These are phyloP conservation scores for Sturmia bella DNA, from an alignment of 2,888 invertebrate species.

Conservation along the genomic window DNA sequence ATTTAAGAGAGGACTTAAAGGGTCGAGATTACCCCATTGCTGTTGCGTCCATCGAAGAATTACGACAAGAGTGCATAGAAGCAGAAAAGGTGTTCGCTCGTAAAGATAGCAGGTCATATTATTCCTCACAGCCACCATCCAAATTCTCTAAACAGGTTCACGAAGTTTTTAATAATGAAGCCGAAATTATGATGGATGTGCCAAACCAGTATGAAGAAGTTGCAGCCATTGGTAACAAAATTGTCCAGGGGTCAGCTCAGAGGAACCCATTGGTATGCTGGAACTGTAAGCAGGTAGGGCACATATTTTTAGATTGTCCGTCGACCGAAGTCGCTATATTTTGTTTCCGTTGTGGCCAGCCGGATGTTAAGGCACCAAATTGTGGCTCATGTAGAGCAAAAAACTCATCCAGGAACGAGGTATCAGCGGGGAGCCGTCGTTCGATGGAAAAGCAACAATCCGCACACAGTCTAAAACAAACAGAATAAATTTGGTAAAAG, in stretches of 20 bases:
- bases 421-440: conserved; percentile 4
- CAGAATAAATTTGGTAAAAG: neutral
- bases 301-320: conserved; percentile 40
- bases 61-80: conserved; percentile 27
- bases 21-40: conserved; percentile 6
- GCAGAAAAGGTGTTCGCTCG: neutral
- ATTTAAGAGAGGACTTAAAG: conserved; percentile 16
- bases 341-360: conserved; percentile 44
- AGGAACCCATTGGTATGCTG: conserved; percentile 15
- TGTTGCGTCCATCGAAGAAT: conserved; percentile 9
- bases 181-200: too few relatives aligned
- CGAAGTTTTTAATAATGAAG: too few relatives aligned
- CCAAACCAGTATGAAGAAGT: neutral
- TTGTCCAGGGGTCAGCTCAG: neutral
- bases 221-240: neutral
- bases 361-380: conserved; percentile 5
- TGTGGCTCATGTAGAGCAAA: neutral
- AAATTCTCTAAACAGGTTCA: too few relatives aligned
- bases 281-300: conserved; percentile 38
- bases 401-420: conserved; percentile 13
- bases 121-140: too few relatives aligned
- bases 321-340: conserved; percentile 26
- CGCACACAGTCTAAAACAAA: neutral
- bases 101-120: too few relatives aligned
- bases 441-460: neutral